These are phyloP conservation scores for Bujurquina vittata DNA, from an alignment of 2,113 vertebrate genomes.

Conservation along the genomic window DNA sequence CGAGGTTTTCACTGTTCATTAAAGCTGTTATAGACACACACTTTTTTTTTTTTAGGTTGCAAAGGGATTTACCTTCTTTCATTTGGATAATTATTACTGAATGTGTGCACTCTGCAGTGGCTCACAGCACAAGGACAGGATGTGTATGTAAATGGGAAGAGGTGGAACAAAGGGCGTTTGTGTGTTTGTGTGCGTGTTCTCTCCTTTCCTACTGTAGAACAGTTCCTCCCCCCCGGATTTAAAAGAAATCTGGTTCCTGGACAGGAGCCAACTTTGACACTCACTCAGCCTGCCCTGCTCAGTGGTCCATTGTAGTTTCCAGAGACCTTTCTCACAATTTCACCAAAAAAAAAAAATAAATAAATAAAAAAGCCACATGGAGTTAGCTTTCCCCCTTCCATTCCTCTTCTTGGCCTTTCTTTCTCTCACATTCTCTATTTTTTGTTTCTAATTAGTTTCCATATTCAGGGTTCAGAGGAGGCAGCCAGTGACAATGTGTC, in stretches of 20 bases:
- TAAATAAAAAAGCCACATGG: slow-evolving; percentile 61
- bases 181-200: slow-evolving; percentile 16
- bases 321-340: slow-evolving; percentile 71
- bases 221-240: slow-evolving; percentile 64
- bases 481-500: slow-evolving; percentile 56
- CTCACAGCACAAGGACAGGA: neutral
- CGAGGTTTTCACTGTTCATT: neutral
- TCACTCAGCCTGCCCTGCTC: slow-evolving; percentile 62
- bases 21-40: neutral
- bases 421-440: slow-evolving; percentile 59
- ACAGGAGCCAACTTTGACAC: slow-evolving; percentile 57
- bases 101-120: neutral
- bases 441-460: slow-evolving; percentile 71
- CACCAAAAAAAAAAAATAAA: slow-evolving; percentile 63
- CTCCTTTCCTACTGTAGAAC: slow-evolving; percentile 64
- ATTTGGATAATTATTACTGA: neutral
- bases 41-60: slow-evolving; percentile 3
- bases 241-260: slow-evolving; percentile 72
- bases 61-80: neutral
- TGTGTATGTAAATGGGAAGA: neutral
- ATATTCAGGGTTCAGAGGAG: slow-evolving; percentile 39
- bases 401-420: neutral
- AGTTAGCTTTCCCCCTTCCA: slow-evolving; percentile 51
- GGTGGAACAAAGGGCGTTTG: neutral
- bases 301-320: slow-evolving; percentile 84